Conservation (phyloP, 2,797 vertebrate genomes). For the Coranthus polyacanthus region DNA sequence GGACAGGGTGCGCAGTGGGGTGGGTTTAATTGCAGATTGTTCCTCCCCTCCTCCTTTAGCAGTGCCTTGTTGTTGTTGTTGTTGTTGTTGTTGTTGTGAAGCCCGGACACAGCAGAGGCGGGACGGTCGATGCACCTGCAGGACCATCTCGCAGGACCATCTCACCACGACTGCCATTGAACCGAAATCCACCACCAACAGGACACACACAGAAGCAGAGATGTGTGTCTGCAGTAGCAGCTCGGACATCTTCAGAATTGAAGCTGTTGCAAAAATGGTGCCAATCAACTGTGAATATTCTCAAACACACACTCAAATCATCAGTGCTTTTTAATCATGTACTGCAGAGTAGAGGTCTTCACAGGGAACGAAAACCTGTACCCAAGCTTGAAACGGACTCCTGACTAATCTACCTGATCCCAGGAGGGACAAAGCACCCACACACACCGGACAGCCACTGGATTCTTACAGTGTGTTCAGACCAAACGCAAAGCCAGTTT, state of each 20-base stretch:
- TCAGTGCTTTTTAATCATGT: conserved; percentile 51
- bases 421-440: conserved; percentile 12
- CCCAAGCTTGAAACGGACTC: not conserved
- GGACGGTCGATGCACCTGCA: conserved; percentile 32
- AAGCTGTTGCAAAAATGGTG: conserved; percentile 54
- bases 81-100: conserved; percentile 27
- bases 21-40: conserved; percentile 4
- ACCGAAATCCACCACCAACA: conserved; percentile 31
- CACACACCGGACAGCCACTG: conserved; percentile 11
- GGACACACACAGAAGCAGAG: not conserved
- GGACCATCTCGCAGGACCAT: no score
- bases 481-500: not conserved
- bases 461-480: conserved; percentile 12
- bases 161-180: conserved; percentile 38
- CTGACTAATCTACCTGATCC: conserved; percentile 20
- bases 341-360: conserved; percentile 29
- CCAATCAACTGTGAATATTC: conserved; percentile 69
- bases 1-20: not conserved
- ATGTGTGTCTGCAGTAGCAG: conserved; percentile 18
- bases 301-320: conserved; percentile 31
- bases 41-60: conserved; percentile 31
- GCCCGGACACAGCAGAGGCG: conserved; percentile 11
- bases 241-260: conserved; percentile 20
- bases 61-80: conserved; percentile 64
- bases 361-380: conserved; percentile 19